Evolutionary conservation across 2,797 vertebrate genomes (phyloP).

Genomic region (Acanthiza pusilla): DNA sequence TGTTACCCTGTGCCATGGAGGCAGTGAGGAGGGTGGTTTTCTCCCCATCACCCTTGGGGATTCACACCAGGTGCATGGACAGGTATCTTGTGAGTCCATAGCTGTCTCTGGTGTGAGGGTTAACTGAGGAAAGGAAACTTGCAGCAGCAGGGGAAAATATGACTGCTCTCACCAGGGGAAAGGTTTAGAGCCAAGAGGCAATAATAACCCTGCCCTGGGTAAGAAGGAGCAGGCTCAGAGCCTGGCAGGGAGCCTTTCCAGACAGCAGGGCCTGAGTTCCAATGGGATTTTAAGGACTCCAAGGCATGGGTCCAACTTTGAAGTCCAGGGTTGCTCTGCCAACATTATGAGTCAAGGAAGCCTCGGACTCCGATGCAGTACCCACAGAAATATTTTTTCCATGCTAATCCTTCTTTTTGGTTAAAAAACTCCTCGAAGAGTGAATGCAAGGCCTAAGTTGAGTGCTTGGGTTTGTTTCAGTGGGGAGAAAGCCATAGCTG

Average conservation of each 20-base stretch:
- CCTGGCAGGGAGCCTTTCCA: not conserved
- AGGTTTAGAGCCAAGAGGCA: not conserved
- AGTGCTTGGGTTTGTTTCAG: not conserved
- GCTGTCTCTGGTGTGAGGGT: not conserved
- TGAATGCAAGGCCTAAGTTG: rapidly evolving
- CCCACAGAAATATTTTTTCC: not conserved
- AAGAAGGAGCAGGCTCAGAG: not conserved
- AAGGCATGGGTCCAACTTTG: not conserved
- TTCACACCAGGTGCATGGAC: rapidly evolving
- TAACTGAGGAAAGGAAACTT: not conserved
- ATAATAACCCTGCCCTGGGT: not conserved
- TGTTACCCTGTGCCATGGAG: not conserved
- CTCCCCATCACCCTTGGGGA: not conserved
- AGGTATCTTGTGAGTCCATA: not conserved
- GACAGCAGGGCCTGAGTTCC: not conserved
- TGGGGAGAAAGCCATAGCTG: not conserved
- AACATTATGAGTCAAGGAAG: not conserved
- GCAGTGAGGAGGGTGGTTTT: not conserved
- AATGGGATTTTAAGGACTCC: not conserved
- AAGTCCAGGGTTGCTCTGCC: not conserved
- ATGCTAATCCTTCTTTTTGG: not conserved
- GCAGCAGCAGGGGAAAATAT: not conserved
- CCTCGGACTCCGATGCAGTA: rapidly evolving
- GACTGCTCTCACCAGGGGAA: not conserved
- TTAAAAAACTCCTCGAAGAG: not conserved